Conservation (phyloP, 2,113 vertebrate species). For the Catagonus wagneri region DNA sequence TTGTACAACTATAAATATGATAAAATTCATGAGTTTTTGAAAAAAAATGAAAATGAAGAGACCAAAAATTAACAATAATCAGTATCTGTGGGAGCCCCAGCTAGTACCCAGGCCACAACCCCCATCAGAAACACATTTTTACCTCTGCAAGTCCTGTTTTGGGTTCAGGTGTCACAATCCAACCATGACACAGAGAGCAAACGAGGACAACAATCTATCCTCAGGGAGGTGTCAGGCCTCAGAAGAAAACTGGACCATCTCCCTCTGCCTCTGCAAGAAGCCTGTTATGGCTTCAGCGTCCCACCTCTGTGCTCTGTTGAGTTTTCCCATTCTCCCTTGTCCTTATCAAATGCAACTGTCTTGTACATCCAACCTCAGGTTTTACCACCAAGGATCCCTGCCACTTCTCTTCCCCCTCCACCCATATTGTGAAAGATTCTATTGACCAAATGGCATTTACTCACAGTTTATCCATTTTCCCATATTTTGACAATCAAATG, state of each 20-base stretch:
- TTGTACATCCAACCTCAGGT: background rate
- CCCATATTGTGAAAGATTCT: background rate
- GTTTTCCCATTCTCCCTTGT: background rate
- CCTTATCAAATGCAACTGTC: background rate
- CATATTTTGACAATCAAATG: constrained; percentile 26
- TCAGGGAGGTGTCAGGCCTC: background rate
- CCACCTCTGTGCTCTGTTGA: background rate
- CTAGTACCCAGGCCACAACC: background rate
- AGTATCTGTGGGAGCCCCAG: background rate
- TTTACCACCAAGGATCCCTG: background rate
- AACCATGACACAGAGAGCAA: background rate
- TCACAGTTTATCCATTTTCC: background rate
- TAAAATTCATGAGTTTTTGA: too few species aligned
- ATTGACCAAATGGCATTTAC: background rate
- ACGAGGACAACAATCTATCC: background rate
- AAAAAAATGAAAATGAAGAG: too few species aligned
- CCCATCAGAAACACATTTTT: background rate
- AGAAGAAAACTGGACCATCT: background rate
- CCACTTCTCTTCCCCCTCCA: background rate
- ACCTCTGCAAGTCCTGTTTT: background rate
- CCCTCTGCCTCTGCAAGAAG: background rate
- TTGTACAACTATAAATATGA: too few species aligned
- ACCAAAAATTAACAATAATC: too few species aligned
- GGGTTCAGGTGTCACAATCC: background rate
- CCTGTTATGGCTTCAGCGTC: accelerated